phyloP scores from a whole-genome alignment of 2,797 vertebrate genomes.

The Fratercula arctica region DNA sequence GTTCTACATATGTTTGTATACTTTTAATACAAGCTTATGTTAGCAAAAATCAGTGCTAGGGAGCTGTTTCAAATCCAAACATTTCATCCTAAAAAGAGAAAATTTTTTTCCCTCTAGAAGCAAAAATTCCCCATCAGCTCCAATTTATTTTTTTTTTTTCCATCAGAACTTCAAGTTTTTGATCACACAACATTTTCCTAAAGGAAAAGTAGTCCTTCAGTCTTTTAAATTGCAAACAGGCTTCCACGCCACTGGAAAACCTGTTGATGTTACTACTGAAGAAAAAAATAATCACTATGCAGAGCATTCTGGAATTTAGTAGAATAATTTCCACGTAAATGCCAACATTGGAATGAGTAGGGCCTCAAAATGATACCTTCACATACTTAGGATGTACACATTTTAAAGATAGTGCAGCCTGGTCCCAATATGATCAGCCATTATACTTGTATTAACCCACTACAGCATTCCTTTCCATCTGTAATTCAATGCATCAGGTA shows the following conservation, averaged over 20 bases:
- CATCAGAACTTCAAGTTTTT: not conserved
- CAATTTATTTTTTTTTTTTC: not conserved
- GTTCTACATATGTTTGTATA: not conserved
- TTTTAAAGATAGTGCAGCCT: slow-evolving; percentile 7
- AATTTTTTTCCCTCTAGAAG: not conserved
- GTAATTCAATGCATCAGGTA: slow-evolving; percentile 49
- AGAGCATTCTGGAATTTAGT: slow-evolving; percentile 1
- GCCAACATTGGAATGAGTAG: not conserved
- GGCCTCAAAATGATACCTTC: not conserved
- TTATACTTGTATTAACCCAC: slow-evolving; percentile 1
- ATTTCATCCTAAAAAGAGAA: not conserved
- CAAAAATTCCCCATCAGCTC: not conserved
- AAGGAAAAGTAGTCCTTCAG: not conserved
- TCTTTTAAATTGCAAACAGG: not conserved
- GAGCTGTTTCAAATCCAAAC: not conserved
- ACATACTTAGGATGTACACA: not conserved
- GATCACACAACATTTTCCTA: not conserved
- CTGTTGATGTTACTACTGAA: not conserved
- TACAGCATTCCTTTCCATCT: slow-evolving; percentile 17
- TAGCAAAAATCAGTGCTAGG: slow-evolving; percentile 1
- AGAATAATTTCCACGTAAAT: not conserved
- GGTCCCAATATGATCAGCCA: slow-evolving; percentile 9
- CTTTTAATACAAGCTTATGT: slow-evolving; percentile 1
- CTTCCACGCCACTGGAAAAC: not conserved
- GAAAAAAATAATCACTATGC: not conserved